Evolutionary conservation across 2,113 vertebrate species (phyloP).

Genomic region (Tympanuchus pallidicinctus): DNA sequence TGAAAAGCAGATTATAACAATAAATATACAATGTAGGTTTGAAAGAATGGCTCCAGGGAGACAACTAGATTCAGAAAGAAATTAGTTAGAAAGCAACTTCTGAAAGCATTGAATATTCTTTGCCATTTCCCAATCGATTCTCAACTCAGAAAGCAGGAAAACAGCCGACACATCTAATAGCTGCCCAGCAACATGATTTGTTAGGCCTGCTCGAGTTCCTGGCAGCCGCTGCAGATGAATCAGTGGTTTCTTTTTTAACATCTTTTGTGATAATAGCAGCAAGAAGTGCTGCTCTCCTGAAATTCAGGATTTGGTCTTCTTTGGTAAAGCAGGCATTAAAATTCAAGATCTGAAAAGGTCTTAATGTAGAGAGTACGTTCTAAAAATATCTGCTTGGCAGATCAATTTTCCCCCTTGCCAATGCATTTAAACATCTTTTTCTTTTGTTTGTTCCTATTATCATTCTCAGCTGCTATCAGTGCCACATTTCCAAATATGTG

Average conservation of each 20-base stretch:
- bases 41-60: slow-evolving; percentile 10
- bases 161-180: slow-evolving; percentile 46
- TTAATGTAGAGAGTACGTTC: neutral
- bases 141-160: slow-evolving; percentile 58
- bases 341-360: neutral
- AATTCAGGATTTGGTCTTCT: neutral
- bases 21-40: slow-evolving; percentile 26
- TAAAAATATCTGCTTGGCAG: slow-evolving; percentile 6
- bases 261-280: slow-evolving; percentile 47
- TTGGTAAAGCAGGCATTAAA: slow-evolving; percentile 1
- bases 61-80: slow-evolving; percentile 17
- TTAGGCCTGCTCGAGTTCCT: slow-evolving; percentile 54
- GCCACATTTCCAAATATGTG: neutral
- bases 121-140: slow-evolving; percentile 60
- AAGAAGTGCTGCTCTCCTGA: neutral
- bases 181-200: slow-evolving; percentile 55
- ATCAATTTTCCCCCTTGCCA: neutral
- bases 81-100: slow-evolving; percentile 57
- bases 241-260: slow-evolving; percentile 63
- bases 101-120: slow-evolving; percentile 55
- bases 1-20: slow-evolving; percentile 63
- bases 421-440: neutral
- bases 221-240: slow-evolving; percentile 63
- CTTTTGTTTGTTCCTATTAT: rapidly evolving
- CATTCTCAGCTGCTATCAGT: neutral